phyloP scores from a whole-genome alignment of 1,140 invertebrate genomes.

The Eriocheir sinensis region DNA sequence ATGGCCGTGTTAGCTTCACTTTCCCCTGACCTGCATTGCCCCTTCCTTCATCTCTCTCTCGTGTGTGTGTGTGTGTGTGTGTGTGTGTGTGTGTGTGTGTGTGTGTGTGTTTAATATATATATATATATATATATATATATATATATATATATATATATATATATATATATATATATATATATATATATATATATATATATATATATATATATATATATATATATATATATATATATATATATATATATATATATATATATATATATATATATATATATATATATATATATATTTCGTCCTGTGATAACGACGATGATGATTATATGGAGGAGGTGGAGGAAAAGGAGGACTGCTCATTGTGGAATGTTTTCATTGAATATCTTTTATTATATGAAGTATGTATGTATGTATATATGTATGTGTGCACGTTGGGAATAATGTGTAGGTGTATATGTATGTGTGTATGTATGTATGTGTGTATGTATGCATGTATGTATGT shows the following conservation, averaged over 20 bases:
- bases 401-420: not conserved
- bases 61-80: no score
- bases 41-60: no score
- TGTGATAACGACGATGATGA: no score
- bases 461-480: not conserved
- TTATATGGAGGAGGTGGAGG: no score
- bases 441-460: not conserved
- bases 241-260: no score
- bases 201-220: not conserved
- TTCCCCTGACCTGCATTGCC: not conserved
- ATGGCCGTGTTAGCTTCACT: no score
- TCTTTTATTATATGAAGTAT: not conserved
- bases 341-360: no score
- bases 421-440: not conserved
- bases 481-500: not conserved
- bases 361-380: no score
- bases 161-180: not conserved
- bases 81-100: slow-evolving; percentile 22
- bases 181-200: slow-evolving; percentile 11
- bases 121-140: not conserved
- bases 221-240: no score
- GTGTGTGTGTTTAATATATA: no score
- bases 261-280: no score
- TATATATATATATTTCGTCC: no score
- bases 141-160: not conserved